These are phyloP conservation scores for Ferrisia virgata DNA, from an alignment of 2,888 invertebrate genomes.

Conservation along the genomic window DNA sequence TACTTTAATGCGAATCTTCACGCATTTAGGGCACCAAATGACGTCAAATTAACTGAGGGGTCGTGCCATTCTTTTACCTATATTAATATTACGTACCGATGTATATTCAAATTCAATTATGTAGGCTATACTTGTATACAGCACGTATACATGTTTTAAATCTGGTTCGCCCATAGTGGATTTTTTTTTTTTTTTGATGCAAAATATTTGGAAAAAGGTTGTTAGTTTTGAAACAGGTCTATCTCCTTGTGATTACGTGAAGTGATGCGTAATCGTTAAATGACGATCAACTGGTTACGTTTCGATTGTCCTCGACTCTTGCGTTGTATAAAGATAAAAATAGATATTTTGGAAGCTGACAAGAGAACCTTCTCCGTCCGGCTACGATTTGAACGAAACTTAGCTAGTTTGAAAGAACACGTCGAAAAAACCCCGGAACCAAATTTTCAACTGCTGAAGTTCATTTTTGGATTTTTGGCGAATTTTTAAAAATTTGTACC, in stretches of 20 bases:
- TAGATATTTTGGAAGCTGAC: not conserved
- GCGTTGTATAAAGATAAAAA: not conserved
- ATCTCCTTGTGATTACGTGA: not conserved
- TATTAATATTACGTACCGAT: no score
- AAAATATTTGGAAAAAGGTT: not conserved
- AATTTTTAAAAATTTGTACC: no score
- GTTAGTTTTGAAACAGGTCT: not conserved
- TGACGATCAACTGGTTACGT: not conserved
- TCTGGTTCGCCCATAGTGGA: not conserved
- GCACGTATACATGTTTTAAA: not conserved
- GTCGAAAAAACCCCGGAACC: no score
- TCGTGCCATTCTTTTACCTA: not conserved
- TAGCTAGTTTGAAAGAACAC: no score
- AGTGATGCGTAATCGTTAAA: not conserved
- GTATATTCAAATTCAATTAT: no score
- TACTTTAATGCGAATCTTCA: not conserved
- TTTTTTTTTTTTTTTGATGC: not conserved
- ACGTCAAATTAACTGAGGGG: not conserved
- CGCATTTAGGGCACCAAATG: not conserved
- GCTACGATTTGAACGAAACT: not conserved
- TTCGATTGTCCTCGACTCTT: not conserved
- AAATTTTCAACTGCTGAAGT: no score
- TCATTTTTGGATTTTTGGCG: no score
- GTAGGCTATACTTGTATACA: no score
- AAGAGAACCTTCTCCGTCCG: no score